phyloP scores from a whole-genome alignment of 2,888 invertebrate genomes.

The Junonia oenone region DNA sequence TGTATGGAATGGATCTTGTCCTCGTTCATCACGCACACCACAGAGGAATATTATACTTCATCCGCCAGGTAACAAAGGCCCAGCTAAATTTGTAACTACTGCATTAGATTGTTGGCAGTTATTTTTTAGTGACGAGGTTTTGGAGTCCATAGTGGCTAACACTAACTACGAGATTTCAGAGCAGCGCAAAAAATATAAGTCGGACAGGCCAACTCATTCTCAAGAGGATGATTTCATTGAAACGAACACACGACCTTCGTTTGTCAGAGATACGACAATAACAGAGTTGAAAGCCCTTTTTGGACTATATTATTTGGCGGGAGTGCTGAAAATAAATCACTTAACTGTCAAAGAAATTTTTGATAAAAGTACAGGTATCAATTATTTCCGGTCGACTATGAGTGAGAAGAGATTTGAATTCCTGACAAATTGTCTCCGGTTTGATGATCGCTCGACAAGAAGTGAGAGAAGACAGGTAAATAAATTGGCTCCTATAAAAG shows the following conservation, averaged over 20 bases:
- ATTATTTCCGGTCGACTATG: background rate
- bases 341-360: background rate
- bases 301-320: conserved; percentile 2
- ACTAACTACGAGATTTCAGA: background rate
- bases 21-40: background rate
- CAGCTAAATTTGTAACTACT: background rate
- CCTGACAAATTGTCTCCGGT: background rate
- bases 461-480: background rate
- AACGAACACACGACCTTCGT: background rate
- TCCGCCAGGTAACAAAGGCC: background rate
- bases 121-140: background rate
- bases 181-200: background rate
- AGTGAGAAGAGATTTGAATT: background rate
- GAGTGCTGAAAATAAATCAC: background rate
- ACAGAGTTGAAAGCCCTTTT: conserved; percentile 2
- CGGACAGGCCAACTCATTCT: background rate
- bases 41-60: background rate
- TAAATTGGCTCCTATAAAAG: conserved; percentile 1
- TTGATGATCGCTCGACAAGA: background rate
- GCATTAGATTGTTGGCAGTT: background rate
- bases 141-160: background rate
- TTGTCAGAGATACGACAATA: background rate
- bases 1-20: background rate
- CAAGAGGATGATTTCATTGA: background rate
- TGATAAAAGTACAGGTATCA: background rate